phyloP scores from a whole-genome alignment of 2,113 vertebrate species.

The Mastomys natalensis region DNA sequence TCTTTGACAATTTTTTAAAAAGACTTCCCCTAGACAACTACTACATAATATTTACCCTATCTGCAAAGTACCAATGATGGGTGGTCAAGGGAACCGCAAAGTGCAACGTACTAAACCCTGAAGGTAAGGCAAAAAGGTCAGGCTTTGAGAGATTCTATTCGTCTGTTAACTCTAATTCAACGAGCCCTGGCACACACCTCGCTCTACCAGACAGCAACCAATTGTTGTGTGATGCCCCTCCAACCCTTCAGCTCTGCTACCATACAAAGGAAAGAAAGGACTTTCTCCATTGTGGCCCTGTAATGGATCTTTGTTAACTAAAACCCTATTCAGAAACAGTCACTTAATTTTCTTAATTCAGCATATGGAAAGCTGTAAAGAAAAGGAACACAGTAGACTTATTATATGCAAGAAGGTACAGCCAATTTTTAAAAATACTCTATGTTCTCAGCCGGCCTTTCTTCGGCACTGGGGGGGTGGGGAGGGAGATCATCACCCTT shows the following conservation, averaged over 20 bases:
- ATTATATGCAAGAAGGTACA: conserved; percentile 58
- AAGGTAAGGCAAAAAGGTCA: conserved; percentile 64
- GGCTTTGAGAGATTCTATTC: conserved; percentile 52
- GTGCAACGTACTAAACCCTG: conserved; percentile 63
- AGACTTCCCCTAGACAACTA: conserved; percentile 18
- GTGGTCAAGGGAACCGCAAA: conserved; percentile 81
- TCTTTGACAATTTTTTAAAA: conserved; percentile 29
- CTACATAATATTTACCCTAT: conserved; percentile 61
- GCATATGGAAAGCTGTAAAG: conserved; percentile 43
- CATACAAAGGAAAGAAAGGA: conserved; percentile 86
- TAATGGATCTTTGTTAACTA: conserved; percentile 71
- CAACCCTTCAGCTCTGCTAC: conserved; percentile 78
- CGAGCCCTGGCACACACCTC: conserved; percentile 37
- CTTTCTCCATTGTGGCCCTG: conserved; percentile 84
- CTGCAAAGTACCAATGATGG: conserved; percentile 69
- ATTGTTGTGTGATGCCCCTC: conserved; percentile 78
- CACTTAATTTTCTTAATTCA: conserved; percentile 44
- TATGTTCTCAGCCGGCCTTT: conserved; percentile 40
- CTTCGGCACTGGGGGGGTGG: neutral
- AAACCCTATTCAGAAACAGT: conserved; percentile 28
- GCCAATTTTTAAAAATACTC: conserved; percentile 57
- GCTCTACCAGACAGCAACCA: conserved; percentile 63
- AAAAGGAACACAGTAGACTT: conserved; percentile 57
- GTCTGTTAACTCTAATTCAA: conserved; percentile 14
- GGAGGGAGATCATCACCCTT: conserved; percentile 25